Evolutionary conservation across 92 coral and sea anemone genomes (phyloP).

Genomic region (Scolanthus callimorphus): DNA sequence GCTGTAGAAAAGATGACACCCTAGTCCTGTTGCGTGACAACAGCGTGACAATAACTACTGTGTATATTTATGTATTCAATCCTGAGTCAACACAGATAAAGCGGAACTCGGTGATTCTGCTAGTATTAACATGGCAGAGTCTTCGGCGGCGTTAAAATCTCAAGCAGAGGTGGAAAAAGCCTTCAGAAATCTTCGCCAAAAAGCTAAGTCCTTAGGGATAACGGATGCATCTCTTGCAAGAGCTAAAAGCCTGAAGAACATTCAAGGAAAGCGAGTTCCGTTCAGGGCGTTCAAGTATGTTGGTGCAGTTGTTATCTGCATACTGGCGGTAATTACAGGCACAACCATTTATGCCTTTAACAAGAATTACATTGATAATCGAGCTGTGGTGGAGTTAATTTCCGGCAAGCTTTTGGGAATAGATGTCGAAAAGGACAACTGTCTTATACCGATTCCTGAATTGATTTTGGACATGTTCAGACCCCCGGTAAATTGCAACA

Average conservation of each 20-base stretch:
- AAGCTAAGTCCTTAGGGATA: constrained; percentile 78
- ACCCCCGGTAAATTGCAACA: constrained; percentile 87
- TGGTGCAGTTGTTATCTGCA: constrained; percentile 24
- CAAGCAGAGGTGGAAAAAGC: constrained; percentile 48
- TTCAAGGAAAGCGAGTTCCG: constrained; percentile 32
- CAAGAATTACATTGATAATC: constrained; percentile 31
- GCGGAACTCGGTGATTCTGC: too few species aligned
- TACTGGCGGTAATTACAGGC: constrained; percentile 57
- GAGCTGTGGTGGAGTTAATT: constrained; percentile 30
- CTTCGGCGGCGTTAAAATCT: not conserved
- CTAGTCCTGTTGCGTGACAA: too few species aligned
- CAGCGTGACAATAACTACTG: too few species aligned
- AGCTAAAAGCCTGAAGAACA: constrained; percentile 49
- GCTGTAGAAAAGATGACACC: too few species aligned
- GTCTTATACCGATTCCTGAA: constrained; percentile 76
- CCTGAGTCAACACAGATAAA: too few species aligned
- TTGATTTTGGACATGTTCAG: constrained; percentile 80
- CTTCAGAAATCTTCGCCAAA: constrained; percentile 58
- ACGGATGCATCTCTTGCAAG: constrained; percentile 48
- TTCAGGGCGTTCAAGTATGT: constrained; percentile 10
- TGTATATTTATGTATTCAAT: too few species aligned
- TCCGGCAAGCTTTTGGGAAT: constrained; percentile 62
- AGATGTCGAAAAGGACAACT: constrained; percentile 72
- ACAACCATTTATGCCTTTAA: constrained; percentile 34
- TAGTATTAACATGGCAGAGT: not conserved